Conservation (phyloP, 2,113 vertebrate species). For the Alexandromys fortis region DNA sequence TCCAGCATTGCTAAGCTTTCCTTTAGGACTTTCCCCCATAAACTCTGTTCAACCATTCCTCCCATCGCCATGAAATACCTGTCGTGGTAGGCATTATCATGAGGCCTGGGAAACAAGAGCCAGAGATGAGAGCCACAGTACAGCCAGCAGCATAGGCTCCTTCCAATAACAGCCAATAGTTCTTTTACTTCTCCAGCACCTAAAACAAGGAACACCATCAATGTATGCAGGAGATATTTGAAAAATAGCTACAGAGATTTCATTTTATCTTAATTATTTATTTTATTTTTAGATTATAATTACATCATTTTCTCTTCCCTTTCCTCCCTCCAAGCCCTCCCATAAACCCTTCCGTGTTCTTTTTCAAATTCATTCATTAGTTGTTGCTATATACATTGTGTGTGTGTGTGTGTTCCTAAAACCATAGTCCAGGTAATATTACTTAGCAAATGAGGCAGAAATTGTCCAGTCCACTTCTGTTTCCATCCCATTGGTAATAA, state of each 20-base stretch:
- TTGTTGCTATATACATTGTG: neutral
- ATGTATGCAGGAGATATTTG: neutral
- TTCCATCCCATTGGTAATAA: neutral
- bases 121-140: neutral
- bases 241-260: neutral
- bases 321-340: neutral
- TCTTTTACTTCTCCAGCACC: neutral
- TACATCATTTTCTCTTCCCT: neutral
- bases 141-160: neutral
- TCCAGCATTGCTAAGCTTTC: neutral
- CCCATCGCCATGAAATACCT: neutral
- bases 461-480: neutral
- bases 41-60: neutral
- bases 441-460: neutral
- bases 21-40: neutral
- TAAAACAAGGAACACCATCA: neutral
- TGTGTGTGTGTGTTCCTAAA: neutral
- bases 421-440: neutral
- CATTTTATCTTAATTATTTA: neutral
- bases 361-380: neutral
- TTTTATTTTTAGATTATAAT: neutral
- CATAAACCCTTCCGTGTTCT: neutral
- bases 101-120: neutral
- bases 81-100: neutral
- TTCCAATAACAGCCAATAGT: constrained; percentile 3